Percentiles rank a stretch among this genome's conserved stretches.
phyloP scores from a whole-genome alignment of 2,797 vertebrate species.

The Salarias fasciatus region DNA sequence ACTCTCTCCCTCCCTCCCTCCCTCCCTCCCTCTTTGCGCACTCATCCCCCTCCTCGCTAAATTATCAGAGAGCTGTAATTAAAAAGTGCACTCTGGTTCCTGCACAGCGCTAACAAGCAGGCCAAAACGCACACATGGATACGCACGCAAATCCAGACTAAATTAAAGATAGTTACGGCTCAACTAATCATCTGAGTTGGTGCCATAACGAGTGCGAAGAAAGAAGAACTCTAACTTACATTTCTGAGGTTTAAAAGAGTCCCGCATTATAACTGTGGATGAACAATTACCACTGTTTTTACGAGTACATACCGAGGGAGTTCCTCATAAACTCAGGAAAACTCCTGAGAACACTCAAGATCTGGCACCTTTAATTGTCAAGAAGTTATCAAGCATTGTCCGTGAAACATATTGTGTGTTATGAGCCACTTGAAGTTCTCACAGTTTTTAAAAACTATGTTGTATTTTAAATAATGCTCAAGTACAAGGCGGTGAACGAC shows the following conservation, averaged over 20 bases:
- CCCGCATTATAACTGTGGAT: not conserved
- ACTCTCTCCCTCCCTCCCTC: conserved; percentile 28
- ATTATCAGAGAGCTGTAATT: conserved; percentile 77
- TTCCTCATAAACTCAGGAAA: too few species aligned
- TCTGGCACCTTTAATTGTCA: too few species aligned
- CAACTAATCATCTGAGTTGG: conserved; percentile 58
- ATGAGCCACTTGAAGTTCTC: too few species aligned
- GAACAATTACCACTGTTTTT: too few species aligned
- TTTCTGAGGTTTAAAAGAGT: conserved; percentile 30
- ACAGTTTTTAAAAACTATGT: too few species aligned
- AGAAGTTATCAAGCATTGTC: too few species aligned
- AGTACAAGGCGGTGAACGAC: too few species aligned
- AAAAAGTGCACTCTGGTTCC: conserved; percentile 73
- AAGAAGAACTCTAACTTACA: conserved; percentile 20
- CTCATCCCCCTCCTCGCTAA: conserved; percentile 52
- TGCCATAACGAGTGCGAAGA: conserved; percentile 27
- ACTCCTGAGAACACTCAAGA: too few species aligned
- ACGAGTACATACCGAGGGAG: too few species aligned
- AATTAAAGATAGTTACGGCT: conserved; percentile 62
- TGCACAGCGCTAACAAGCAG: conserved; percentile 62
- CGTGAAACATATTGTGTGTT: too few species aligned
- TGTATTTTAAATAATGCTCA: too few species aligned
- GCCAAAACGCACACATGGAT: conserved; percentile 45
- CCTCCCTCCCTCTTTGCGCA: conserved; percentile 1
- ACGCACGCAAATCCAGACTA: conserved; percentile 41